Percentiles rank a stretch among this genome's conserved stretches.
phyloP scores from a whole-genome alignment of 2,113 vertebrate species.

The Athene noctua region DNA sequence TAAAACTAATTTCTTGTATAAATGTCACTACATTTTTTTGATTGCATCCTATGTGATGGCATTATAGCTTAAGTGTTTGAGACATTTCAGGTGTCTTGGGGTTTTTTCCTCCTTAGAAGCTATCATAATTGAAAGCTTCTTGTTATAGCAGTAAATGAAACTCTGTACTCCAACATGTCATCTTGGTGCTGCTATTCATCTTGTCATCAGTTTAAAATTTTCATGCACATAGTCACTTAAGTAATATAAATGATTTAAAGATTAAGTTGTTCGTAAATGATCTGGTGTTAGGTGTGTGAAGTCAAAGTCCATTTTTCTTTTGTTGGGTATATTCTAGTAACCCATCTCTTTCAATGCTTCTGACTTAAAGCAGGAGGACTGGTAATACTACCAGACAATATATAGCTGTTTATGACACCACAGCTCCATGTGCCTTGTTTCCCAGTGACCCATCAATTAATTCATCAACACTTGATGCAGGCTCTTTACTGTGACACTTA shows the following conservation, averaged over 20 bases:
- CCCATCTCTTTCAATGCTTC: neutral
- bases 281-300: slow-evolving; percentile 31
- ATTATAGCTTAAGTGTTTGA: slow-evolving; percentile 77
- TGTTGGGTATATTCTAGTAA: slow-evolving; percentile 12
- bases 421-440: slow-evolving; percentile 58
- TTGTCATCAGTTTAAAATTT: slow-evolving; percentile 64
- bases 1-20: slow-evolving; percentile 87
- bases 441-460: slow-evolving; percentile 64
- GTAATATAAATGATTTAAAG: slow-evolving; percentile 73
- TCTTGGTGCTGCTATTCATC: slow-evolving; percentile 42
- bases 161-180: neutral
- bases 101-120: neutral
- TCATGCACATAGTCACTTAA: slow-evolving; percentile 58
- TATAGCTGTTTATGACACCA: slow-evolving; percentile 63
- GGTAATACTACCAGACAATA: slow-evolving; percentile 47
- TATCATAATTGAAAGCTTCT: slow-evolving; percentile 28
- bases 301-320: slow-evolving; percentile 45
- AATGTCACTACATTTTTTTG: slow-evolving; percentile 79
- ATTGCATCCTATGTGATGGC: slow-evolving; percentile 70
- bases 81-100: neutral
- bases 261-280: slow-evolving; percentile 60
- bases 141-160: slow-evolving; percentile 28
- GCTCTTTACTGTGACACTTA: slow-evolving; percentile 68
- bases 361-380: neutral
- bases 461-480: slow-evolving; percentile 63